Conservation (phyloP, 2,888 invertebrate species). For the Ennomos quercinarius region DNA sequence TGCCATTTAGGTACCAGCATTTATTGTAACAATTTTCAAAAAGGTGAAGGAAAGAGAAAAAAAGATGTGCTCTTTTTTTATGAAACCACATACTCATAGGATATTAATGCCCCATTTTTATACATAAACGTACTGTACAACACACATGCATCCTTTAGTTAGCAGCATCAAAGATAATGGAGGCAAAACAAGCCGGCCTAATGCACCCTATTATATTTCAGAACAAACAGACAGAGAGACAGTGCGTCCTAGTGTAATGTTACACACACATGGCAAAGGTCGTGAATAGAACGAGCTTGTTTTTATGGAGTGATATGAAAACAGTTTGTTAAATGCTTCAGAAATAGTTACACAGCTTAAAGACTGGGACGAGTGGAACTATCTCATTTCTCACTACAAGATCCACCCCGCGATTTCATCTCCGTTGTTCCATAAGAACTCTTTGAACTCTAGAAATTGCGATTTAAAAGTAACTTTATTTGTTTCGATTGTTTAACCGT, state of each 20-base stretch:
- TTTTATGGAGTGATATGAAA: slow-evolving; percentile 65
- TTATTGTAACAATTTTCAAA: too few relatives aligned
- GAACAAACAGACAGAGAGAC: slow-evolving; percentile 66
- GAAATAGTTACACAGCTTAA: slow-evolving; percentile 11
- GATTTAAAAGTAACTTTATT: too few relatives aligned
- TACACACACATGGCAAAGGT: slow-evolving; percentile 77
- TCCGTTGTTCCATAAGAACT: too few relatives aligned
- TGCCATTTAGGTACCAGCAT: too few relatives aligned
- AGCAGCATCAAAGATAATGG: slow-evolving; percentile 83
- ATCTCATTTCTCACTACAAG: too few relatives aligned
- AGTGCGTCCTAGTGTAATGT: slow-evolving; percentile 67
- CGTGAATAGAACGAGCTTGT: slow-evolving; percentile 71
- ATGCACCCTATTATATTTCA: slow-evolving; percentile 79
- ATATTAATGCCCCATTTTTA: slow-evolving; percentile 41
- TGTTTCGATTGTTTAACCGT: too few relatives aligned
- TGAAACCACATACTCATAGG: slow-evolving; percentile 41
- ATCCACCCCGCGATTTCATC: too few relatives aligned
- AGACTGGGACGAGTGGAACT: too few relatives aligned
- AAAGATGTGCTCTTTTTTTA: not conserved
- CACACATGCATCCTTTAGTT: slow-evolving; percentile 68
- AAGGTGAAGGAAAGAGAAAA: too few relatives aligned
- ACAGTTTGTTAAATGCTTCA: slow-evolving; percentile 38
- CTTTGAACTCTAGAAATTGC: too few relatives aligned
- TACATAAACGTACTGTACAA: slow-evolving; percentile 35
- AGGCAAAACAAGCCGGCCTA: slow-evolving; percentile 80